A percentile compares a stretch with the other conserved stretches of the same genome.
These are phyloP conservation scores for Drosophila teissieri DNA, from an alignment of 1,140 invertebrate genomes.

Conservation along the genomic window DNA sequence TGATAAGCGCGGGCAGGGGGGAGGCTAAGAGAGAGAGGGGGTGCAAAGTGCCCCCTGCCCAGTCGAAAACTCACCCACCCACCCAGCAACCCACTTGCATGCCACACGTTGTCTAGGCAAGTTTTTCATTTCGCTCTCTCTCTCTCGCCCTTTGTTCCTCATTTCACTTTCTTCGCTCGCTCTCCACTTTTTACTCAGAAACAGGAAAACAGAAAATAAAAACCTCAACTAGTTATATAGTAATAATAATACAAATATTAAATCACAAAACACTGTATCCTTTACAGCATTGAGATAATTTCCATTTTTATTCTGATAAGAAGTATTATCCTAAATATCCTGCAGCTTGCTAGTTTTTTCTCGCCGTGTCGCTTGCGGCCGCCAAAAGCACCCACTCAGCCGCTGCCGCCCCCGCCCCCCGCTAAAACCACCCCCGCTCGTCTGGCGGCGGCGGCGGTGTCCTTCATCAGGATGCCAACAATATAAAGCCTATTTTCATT, in stretches of 20 bases:
- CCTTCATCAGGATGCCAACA: constrained; percentile 76
- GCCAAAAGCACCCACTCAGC: constrained; percentile 11
- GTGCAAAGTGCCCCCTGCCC: background rate
- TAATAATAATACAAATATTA: no score
- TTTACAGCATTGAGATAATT: background rate
- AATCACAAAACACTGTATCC: no score
- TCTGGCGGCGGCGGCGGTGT: constrained; percentile 26
- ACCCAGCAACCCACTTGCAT: constrained; percentile 41
- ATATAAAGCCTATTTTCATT: constrained; percentile 80
- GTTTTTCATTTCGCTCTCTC: constrained; percentile 5
- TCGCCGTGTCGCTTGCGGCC: constrained; percentile 42
- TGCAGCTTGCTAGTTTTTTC: background rate
- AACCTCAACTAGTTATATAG: no score
- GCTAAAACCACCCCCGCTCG: background rate
- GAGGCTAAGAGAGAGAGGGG: background rate
- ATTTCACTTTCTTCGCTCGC: constrained; percentile 43
- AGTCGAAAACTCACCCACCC: constrained; percentile 3
- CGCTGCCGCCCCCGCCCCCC: background rate
- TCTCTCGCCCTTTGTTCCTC: constrained; percentile 25
- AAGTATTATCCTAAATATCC: background rate
- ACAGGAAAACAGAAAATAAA: background rate
- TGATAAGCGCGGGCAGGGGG: constrained; percentile 23
- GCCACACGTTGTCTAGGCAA: constrained; percentile 47
- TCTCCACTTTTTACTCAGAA: constrained; percentile 8
- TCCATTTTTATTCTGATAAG: background rate